phyloP scores from a whole-genome alignment of 2,113 vertebrate genomes.

The Misgurnus mizolepis region DNA sequence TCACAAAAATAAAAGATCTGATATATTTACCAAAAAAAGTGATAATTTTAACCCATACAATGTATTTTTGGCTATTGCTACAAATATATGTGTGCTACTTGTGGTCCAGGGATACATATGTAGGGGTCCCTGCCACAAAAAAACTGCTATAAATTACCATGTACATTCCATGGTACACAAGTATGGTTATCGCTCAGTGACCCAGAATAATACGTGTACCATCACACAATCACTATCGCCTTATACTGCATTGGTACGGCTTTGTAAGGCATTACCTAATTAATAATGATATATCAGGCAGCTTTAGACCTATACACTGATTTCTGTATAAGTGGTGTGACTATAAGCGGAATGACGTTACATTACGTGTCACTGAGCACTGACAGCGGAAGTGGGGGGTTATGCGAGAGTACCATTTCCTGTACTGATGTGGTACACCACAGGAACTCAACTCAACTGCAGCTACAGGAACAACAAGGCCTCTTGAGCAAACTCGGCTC shows the following conservation, averaged over 20 bases:
- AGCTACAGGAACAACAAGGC: constrained; percentile 56
- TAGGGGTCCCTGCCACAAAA: too few relatives aligned
- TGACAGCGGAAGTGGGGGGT: neutral
- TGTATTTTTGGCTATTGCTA: too few relatives aligned
- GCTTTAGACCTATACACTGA: neutral
- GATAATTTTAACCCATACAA: too few relatives aligned
- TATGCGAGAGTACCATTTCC: constrained; percentile 60
- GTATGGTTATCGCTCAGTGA: too few relatives aligned
- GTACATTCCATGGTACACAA: too few relatives aligned
- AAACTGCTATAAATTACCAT: too few relatives aligned
- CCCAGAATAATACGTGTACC: neutral
- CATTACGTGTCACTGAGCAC: neutral
- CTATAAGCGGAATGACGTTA: constrained; percentile 15
- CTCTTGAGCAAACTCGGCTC: constrained; percentile 44
- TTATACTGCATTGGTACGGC: neutral
- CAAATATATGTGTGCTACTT: too few relatives aligned
- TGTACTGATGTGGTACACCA: constrained; percentile 60
- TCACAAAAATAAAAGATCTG: too few relatives aligned
- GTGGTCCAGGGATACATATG: too few relatives aligned
- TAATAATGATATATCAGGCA: neutral
- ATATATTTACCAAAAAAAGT: too few relatives aligned
- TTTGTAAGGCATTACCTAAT: neutral
- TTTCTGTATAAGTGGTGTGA: neutral
- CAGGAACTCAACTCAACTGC: constrained; percentile 42
- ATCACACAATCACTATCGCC: neutral